Evolutionary conservation across 2,888 invertebrate genomes (phyloP).

Genomic region (Maniola hyperantus): DNA sequence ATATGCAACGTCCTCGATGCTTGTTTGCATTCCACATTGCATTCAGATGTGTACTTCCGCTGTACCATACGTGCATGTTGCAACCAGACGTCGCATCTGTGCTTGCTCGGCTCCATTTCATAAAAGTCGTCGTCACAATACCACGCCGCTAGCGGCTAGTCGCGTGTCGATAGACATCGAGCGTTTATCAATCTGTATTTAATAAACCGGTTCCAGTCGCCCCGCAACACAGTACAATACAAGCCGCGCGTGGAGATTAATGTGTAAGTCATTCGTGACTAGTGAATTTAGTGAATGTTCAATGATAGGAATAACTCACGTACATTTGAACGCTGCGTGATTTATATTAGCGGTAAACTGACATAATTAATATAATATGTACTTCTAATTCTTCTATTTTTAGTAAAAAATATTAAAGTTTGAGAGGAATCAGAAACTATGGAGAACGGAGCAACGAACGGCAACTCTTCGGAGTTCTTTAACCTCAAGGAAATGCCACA

Average conservation of each 20-base stretch:
- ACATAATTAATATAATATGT: not conserved
- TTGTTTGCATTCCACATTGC: constrained; percentile 16
- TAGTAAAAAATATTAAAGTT: constrained; percentile 16
- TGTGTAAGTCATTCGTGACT: constrained; percentile 19
- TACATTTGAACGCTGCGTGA: not conserved
- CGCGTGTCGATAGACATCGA: constrained; percentile 7
- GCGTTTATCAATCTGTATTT: constrained; percentile 22
- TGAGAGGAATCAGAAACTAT: constrained; percentile 41
- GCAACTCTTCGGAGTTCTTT: constrained; percentile 54
- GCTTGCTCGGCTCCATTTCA: constrained; percentile 1
- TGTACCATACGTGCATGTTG: not conserved
- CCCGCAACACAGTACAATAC: constrained; percentile 25
- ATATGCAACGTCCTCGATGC: constrained; percentile 3
- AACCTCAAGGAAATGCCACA: constrained; percentile 70
- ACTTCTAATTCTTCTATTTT: constrained; percentile 5
- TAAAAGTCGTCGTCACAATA: not conserved
- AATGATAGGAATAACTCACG: not conserved
- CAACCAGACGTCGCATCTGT: not conserved
- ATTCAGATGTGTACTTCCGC: constrained; percentile 8
- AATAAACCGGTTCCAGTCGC: constrained; percentile 19
- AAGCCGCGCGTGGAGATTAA: constrained; percentile 31
- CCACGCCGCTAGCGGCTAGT: not conserved
- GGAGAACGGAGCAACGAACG: constrained; percentile 54
- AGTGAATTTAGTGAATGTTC: constrained; percentile 17
- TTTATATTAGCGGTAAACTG: not conserved